phyloP scores from a whole-genome alignment of 2,113 vertebrate genomes.

The Sterrhoptilus dennistouni region DNA sequence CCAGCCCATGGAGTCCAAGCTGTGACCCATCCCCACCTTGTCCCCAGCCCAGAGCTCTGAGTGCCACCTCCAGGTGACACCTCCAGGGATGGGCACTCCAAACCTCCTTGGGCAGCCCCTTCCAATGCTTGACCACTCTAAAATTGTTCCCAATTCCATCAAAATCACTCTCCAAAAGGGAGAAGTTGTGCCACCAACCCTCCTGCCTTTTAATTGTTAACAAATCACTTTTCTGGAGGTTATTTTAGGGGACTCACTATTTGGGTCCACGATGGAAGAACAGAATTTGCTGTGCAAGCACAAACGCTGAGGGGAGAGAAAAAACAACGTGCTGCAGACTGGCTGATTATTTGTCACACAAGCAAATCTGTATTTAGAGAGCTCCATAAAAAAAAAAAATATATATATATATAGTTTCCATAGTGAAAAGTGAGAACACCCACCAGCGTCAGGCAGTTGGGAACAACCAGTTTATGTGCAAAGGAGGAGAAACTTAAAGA shows the following conservation, averaged over 20 bases:
- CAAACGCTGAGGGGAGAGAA: neutral
- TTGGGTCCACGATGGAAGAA: neutral
- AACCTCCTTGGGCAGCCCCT: neutral
- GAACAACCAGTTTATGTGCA: conserved; percentile 7
- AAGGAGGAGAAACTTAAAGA: neutral
- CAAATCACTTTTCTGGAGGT: neutral
- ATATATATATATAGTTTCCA: neutral
- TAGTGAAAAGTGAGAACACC: conserved; percentile 34
- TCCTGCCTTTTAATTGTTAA: neutral
- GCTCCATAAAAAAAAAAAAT: neutral
- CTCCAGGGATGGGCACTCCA: neutral
- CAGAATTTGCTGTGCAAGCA: neutral
- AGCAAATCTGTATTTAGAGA: conserved; percentile 6
- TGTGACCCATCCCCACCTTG: rapidly evolving
- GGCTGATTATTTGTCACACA: neutral
- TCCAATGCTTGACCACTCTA: rapidly evolving
- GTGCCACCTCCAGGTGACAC: neutral
- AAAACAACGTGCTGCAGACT: neutral
- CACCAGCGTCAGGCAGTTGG: neutral
- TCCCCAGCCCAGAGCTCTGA: neutral
- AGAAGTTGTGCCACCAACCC: neutral
- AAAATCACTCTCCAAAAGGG: neutral
- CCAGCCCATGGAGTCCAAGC: rapidly evolving
- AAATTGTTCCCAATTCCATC: neutral
- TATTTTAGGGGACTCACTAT: neutral